Percentiles rank a stretch among this genome's conserved stretches.
phyloP scores from a whole-genome alignment of 2,888 invertebrate genomes.

The Trachelus stipa region DNA sequence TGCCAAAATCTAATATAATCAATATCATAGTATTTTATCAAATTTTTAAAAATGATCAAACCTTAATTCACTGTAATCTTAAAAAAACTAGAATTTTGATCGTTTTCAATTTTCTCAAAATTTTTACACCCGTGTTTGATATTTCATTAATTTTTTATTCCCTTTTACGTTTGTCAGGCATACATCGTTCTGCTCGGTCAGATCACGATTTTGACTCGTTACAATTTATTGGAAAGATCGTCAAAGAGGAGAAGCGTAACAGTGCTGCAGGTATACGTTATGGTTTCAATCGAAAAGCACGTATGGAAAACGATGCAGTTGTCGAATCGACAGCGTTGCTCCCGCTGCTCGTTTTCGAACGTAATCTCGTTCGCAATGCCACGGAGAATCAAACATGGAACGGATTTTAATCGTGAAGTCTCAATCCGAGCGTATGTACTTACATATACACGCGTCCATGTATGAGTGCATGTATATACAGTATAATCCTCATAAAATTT shows the following conservation, averaged over 20 bases:
- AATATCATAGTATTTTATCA: no score
- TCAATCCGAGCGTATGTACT: background rate
- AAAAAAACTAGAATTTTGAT: background rate
- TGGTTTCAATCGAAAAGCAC: background rate
- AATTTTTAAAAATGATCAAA: no score
- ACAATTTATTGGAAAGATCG: background rate
- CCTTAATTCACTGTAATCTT: no score
- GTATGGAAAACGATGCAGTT: background rate
- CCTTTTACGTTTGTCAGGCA: background rate
- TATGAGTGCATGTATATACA: background rate
- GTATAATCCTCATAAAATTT: background rate
- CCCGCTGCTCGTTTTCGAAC: background rate
- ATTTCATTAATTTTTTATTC: background rate
- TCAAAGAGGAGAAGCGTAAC: background rate
- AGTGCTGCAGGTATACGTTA: background rate
- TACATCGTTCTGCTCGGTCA: no score
- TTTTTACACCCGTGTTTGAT: background rate
- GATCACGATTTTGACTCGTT: background rate
- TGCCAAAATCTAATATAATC: no score
- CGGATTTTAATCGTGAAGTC: slow-evolving; percentile 3
- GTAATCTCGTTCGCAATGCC: slow-evolving; percentile 1
- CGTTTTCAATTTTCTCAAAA: background rate
- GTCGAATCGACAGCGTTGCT: background rate
- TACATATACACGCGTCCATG: background rate
- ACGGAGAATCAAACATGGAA: background rate